Conservation (phyloP, 2,888 invertebrate species). For the Epistrophe grossulariae region DNA sequence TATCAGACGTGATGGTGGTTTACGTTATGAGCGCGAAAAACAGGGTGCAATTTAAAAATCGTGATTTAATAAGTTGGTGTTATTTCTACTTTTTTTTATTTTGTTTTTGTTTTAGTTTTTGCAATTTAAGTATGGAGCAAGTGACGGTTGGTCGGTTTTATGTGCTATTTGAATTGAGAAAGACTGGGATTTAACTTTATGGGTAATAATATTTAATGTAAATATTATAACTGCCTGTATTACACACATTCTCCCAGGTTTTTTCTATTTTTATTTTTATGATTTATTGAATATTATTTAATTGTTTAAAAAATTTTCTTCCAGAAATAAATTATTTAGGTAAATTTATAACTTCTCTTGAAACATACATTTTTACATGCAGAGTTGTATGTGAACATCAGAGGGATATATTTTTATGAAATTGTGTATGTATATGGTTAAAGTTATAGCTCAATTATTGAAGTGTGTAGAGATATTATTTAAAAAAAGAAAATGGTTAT, state of each 20-base stretch:
- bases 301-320: background rate
- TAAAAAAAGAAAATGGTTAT: no score
- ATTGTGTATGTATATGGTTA: no score
- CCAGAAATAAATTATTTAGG: background rate
- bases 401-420: no score
- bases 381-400: no score
- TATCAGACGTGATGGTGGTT: background rate
- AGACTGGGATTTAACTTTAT: conserved; percentile 4
- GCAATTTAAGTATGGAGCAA: background rate
- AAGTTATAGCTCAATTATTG: no score
- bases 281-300: conserved; percentile 3
- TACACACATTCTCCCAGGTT: background rate
- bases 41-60: conserved; percentile 48
- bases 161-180: conserved; percentile 28
- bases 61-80: conserved; percentile 47
- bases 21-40: background rate
- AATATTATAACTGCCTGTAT: background rate
- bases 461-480: no score
- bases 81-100: background rate
- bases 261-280: background rate
- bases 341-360: background rate
- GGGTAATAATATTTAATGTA: background rate
- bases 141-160: conserved; percentile 13
- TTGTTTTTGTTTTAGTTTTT: background rate
- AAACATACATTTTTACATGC: no score